Evolutionary conservation across 2,113 vertebrate species (phyloP), one percentile per base, ranked within the genome.

Genomic region (Terrapene triunguis): DNA sequence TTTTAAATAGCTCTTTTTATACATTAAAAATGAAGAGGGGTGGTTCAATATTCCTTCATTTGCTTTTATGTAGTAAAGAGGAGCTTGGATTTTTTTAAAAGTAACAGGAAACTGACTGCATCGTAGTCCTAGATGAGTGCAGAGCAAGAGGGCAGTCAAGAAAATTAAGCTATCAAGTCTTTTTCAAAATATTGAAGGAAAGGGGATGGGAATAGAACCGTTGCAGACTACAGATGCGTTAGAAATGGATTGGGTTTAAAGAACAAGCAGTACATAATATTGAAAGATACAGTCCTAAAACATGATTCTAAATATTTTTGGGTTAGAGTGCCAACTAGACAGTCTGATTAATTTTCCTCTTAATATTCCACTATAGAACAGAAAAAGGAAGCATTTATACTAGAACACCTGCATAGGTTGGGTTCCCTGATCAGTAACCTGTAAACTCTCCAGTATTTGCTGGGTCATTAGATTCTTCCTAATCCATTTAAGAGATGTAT

Each of bases 401-500:
- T 21, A 54, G n/a, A 69, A 89, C 25, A 76, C 69, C 57, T 57
- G 84, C 78, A 74, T 0, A 87, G 29, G 5, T 57, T 81, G 59
- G 84, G 80, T 91, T 82, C 53, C 44, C 57, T 62, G 29, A 32
- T 62, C 57, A 62, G 57, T 62, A 62, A 32, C 65, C 5, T 22
- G 17, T 38, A 57, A 5, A 78, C 27, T 54, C 57, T 29, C 0
- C 0, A 4, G 27, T 57, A 72, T 94, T 89, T 80, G 83, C 21
- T 87, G 62, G 50, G 62, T 4, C n/a, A 80, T 8, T 19, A 80
- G 94, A 51, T 48, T 74, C 38, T 17, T 76, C 82, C 47, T 80
- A 90, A 92, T 38, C 90, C 59, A 50, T 83, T 87, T 59, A 92
- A 95, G 53, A 88, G 85, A 91, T 76, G 47, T 89, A 94, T 87